phyloP scores from a whole-genome alignment of 2,888 invertebrate genomes.

The Lithophane socia region DNA sequence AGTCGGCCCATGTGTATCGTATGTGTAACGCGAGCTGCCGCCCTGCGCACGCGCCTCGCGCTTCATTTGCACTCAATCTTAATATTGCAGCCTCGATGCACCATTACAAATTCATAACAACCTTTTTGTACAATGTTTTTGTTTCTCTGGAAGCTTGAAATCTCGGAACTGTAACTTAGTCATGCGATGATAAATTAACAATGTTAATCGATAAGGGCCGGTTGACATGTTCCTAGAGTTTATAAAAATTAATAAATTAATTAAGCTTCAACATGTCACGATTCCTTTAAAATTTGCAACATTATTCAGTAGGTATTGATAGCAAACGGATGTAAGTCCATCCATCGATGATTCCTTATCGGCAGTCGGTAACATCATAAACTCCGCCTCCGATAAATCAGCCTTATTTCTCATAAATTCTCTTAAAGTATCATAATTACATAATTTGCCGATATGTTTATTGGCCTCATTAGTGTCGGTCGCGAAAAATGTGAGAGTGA shows the following conservation, averaged over 20 bases:
- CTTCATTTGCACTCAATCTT: slow-evolving; percentile 88
- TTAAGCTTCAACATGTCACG: background rate
- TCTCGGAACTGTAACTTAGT: slow-evolving; percentile 69
- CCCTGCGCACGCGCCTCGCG: slow-evolving; percentile 84
- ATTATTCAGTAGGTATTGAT: slow-evolving; percentile 7
- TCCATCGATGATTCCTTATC: slow-evolving; percentile 56
- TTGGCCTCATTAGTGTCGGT: slow-evolving; percentile 84
- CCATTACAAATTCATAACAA: slow-evolving; percentile 86
- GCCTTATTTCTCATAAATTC: slow-evolving; percentile 69
- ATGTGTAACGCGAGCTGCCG: slow-evolving; percentile 79
- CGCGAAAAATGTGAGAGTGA: slow-evolving; percentile 88
- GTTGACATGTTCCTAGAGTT: slow-evolving; percentile 23
- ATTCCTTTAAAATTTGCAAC: background rate
- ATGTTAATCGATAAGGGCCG: slow-evolving; percentile 37
- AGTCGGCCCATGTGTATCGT: slow-evolving; percentile 69
- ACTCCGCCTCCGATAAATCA: slow-evolving; percentile 71
- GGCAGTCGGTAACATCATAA: slow-evolving; percentile 67
- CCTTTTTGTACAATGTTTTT: slow-evolving; percentile 78
- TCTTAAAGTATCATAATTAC: slow-evolving; percentile 77
- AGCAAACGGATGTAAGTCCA: slow-evolving; percentile 36
- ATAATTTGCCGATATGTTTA: slow-evolving; percentile 80
- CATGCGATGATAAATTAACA: slow-evolving; percentile 58
- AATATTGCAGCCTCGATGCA: slow-evolving; percentile 87
- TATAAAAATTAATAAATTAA: slow-evolving; percentile 9
- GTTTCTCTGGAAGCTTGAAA: slow-evolving; percentile 69